Percentiles rank a stretch among this genome's conserved stretches.
These are phyloP conservation scores for Latheticus oryzae DNA, from an alignment of 2,888 invertebrate species.

Conservation along the genomic window DNA sequence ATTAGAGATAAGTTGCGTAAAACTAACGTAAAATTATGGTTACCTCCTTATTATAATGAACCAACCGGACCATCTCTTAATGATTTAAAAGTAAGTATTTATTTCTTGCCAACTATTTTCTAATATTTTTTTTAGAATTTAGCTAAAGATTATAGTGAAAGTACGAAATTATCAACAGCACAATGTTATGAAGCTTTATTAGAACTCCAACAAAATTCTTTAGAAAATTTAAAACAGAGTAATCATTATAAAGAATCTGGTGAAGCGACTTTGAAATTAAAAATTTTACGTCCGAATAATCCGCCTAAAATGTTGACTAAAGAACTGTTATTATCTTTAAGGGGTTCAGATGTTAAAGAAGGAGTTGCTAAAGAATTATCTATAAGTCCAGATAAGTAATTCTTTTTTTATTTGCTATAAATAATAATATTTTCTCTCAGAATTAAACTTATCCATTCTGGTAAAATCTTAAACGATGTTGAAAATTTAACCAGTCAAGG, in stretches of 20 bases:
- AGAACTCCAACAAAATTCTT: slow-evolving; percentile 76
- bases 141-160: slow-evolving; percentile 70
- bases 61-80: slow-evolving; percentile 65
- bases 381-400: slow-evolving; percentile 64
- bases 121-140: slow-evolving; percentile 69
- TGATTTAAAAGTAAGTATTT: slow-evolving; percentile 68
- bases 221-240: slow-evolving; percentile 78
- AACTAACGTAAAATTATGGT: slow-evolving; percentile 80
- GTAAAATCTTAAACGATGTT: slow-evolving; percentile 72
- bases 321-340: slow-evolving; percentile 69
- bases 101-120: too few species aligned
- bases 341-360: slow-evolving; percentile 70
- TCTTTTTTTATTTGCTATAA: too few species aligned
- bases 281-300: slow-evolving; percentile 70
- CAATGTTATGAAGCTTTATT: slow-evolving; percentile 70
- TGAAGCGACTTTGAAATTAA: slow-evolving; percentile 78
- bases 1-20: slow-evolving; percentile 75
- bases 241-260: slow-evolving; percentile 78
- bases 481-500: slow-evolving; percentile 70
- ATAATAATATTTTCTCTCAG: slow-evolving; percentile 62
- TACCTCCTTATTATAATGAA: slow-evolving; percentile 74
- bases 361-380: slow-evolving; percentile 68
- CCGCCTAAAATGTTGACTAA: slow-evolving; percentile 68
- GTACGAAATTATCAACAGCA: slow-evolving; percentile 68
- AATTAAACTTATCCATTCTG: slow-evolving; percentile 76